Conservation (phyloP, 2,113 vertebrate species). For the Caloenas nicobarica region DNA sequence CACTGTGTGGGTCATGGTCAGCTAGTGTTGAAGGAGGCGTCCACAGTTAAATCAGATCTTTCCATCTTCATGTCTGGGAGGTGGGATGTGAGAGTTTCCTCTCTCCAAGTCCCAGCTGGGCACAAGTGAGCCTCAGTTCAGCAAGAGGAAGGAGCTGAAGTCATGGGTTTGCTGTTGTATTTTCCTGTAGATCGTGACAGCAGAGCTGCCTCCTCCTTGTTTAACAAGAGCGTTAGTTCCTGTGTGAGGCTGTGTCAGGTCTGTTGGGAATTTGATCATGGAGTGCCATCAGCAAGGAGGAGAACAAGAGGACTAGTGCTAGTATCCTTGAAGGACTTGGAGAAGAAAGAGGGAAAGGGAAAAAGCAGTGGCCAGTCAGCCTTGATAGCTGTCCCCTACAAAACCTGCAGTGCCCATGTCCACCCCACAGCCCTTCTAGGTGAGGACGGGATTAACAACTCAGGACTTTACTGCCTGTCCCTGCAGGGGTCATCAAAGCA, state of each 20-base stretch:
- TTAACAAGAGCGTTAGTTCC: neutral
- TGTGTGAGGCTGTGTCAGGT: fast-evolving
- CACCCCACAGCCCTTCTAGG: neutral
- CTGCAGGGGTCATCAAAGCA: slow-evolving; percentile 59
- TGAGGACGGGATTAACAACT: neutral
- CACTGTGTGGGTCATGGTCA: neutral
- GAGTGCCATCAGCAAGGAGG: neutral
- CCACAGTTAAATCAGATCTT: neutral
- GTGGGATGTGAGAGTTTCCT: neutral
- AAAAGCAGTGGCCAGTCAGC: neutral
- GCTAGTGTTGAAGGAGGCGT: neutral
- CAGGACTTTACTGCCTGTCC: neutral
- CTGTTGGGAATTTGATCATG: neutral
- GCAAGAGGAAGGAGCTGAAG: neutral
- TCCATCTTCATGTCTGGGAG: neutral
- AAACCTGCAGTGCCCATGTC: no score
- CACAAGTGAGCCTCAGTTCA: fast-evolving
- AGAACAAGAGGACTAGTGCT: neutral
- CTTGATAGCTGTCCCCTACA: neutral
- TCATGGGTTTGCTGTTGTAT: neutral
- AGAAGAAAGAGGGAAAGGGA: neutral
- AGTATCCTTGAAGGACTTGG: neutral
- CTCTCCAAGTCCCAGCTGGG: neutral
- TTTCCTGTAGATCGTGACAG: neutral
- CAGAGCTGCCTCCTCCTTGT: neutral